These are phyloP conservation scores for Otolemur garnettii DNA, from an alignment of 2,113 vertebrate species.

Conservation along the genomic window DNA sequence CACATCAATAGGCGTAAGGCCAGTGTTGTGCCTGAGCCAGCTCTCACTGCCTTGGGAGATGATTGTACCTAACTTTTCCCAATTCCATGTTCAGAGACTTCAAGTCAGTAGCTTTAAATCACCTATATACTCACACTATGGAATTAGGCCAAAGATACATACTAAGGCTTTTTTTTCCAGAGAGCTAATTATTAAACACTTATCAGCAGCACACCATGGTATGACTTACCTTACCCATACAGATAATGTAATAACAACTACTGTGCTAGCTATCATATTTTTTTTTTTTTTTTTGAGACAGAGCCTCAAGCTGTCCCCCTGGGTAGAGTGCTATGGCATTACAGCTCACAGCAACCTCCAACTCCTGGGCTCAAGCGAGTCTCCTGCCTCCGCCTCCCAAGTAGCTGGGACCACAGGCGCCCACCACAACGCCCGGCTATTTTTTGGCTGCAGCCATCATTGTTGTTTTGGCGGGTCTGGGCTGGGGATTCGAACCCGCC, in stretches of 20 bases:
- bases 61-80: background rate
- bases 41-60: background rate
- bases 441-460: too few relatives aligned
- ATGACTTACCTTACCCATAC: background rate
- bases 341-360: too few relatives aligned
- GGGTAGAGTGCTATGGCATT: too few relatives aligned
- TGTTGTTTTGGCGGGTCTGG: too few relatives aligned
- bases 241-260: slow-evolving; percentile 7
- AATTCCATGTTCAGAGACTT: background rate
- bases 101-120: slow-evolving; percentile 30
- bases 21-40: background rate
- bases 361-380: too few relatives aligned
- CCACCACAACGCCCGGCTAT: too few relatives aligned
- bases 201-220: background rate
- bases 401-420: too few relatives aligned
- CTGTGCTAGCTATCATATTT: background rate
- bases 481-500: too few relatives aligned
- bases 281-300: too few relatives aligned
- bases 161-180: background rate
- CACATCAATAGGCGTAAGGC: background rate
- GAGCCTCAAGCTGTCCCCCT: too few relatives aligned
- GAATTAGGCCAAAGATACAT: background rate
- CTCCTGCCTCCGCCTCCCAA: too few relatives aligned
- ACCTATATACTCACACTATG: background rate
- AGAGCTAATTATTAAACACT: slow-evolving; percentile 17